phyloP scores from a whole-genome alignment of 2,888 invertebrate genomes.

The Cacoxenus indagator region DNA sequence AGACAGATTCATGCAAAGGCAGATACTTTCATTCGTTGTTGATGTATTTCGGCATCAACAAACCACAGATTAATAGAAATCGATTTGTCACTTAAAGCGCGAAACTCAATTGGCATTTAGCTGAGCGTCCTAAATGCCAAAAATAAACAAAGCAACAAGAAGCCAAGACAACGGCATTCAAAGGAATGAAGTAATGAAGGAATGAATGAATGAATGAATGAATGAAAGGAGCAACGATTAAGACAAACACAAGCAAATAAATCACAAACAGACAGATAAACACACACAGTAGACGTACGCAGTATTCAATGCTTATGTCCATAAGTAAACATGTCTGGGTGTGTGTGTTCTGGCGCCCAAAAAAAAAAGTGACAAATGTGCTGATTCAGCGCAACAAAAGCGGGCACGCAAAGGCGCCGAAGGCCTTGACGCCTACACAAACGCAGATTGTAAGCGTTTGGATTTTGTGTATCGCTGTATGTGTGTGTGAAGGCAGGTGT shows the following conservation, averaged over 20 bases:
- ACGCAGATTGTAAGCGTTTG: background rate
- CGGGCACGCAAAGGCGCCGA: slow-evolving; percentile 15
- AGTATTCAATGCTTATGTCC: background rate
- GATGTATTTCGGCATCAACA: slow-evolving; percentile 43
- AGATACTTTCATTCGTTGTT: background rate
- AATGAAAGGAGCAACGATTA: background rate
- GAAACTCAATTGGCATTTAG: slow-evolving; percentile 59
- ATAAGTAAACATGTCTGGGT: background rate
- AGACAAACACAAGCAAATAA: slow-evolving; percentile 2
- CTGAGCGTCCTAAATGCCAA: background rate
- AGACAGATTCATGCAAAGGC: background rate
- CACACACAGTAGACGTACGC: background rate
- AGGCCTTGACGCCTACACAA: slow-evolving; percentile 10
- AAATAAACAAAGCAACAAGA: slow-evolving; percentile 37
- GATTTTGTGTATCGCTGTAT: slow-evolving; percentile 3
- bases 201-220: background rate
- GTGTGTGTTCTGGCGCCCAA: background rate
- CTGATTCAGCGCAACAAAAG: background rate
- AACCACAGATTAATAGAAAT: slow-evolving; percentile 59
- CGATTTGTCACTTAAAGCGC: slow-evolving; percentile 59
- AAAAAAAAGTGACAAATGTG: slow-evolving; percentile 18
- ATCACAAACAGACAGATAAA: slow-evolving; percentile 13
- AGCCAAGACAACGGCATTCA: slow-evolving; percentile 44
- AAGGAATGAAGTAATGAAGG: background rate
- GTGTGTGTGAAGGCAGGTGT: slow-evolving; percentile 22